Evolutionary conservation across 2,797 vertebrate genomes (phyloP).

Genomic region (Cirrhinus molitorella): DNA sequence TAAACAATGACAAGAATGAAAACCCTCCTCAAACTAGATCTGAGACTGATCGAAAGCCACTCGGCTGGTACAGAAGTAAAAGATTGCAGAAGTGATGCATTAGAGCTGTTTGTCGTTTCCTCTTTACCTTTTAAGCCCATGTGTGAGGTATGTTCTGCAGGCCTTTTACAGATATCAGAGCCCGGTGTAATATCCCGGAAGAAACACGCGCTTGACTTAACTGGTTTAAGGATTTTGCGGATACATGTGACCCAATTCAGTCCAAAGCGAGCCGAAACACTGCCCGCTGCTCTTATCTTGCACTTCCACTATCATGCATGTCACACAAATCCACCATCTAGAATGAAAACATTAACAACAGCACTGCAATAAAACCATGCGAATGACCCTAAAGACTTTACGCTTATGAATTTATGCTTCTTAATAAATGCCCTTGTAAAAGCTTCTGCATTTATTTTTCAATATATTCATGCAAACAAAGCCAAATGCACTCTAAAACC

Average conservation of each 20-base stretch:
- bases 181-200: not conserved
- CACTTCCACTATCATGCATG: not conserved
- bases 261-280: conserved; percentile 8
- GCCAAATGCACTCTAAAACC: not conserved
- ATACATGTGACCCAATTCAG: conserved; percentile 15
- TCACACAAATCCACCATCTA: no score
- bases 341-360: not conserved
- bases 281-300: not conserved
- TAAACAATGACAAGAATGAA: not conserved
- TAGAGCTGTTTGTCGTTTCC: not conserved
- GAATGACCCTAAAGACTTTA: not conserved
- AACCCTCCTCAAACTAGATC: not conserved
- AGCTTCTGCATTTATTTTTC: not conserved
- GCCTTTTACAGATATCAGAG: conserved; percentile 17
- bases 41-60: not conserved
- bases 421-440: not conserved
- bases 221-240: conserved; percentile 14
- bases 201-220: conserved; percentile 17
- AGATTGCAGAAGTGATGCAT: not conserved
- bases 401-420: conserved; percentile 6
- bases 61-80: not conserved
- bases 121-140: not conserved
- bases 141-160: not conserved
- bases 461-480: not conserved
- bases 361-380: conserved; percentile 1